These are phyloP conservation scores for Cuniculus paca DNA, from an alignment of 2,797 vertebrate species.

Conservation along the genomic window DNA sequence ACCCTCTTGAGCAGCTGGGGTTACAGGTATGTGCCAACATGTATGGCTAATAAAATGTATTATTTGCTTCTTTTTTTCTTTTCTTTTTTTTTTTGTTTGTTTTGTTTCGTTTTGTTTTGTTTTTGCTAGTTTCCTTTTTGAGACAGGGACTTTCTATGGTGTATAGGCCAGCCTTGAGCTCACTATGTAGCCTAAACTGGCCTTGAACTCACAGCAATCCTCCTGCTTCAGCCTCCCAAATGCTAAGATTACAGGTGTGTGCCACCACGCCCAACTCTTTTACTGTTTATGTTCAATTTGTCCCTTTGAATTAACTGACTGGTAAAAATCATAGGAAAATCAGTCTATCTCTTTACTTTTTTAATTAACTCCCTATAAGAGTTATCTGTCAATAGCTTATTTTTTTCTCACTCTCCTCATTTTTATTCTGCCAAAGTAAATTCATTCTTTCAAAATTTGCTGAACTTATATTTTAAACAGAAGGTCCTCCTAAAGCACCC, in stretches of 20 bases:
- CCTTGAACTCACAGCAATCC: not conserved
- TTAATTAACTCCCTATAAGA: not conserved
- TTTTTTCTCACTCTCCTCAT: not conserved
- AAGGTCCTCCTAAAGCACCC: not conserved
- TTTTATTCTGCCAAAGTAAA: slow-evolving; percentile 24
- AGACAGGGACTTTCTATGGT: not conserved
- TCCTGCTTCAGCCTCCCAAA: not conserved
- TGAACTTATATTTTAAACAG: not conserved
- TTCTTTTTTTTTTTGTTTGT: too few relatives aligned
- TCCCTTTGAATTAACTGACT: slow-evolving; percentile 4
- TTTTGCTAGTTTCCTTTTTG: not conserved
- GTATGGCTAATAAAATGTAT: not conserved
- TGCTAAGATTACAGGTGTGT: not conserved
- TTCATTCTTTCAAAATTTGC: not conserved
- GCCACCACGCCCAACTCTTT: not conserved
- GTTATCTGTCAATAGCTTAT: not conserved
- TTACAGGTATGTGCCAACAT: not conserved
- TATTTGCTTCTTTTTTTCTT: not conserved
- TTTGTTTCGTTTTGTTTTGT: too few relatives aligned
- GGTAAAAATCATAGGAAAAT: not conserved
- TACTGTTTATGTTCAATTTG: not conserved
- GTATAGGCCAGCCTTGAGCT: not conserved
- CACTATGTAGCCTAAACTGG: not conserved
- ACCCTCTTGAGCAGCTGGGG: not conserved
- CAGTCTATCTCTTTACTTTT: not conserved